Evolutionary conservation across 2,888 invertebrate genomes (phyloP), one percentile per base, ranked within the genome.

Genomic region (Panopea generosa): DNA sequence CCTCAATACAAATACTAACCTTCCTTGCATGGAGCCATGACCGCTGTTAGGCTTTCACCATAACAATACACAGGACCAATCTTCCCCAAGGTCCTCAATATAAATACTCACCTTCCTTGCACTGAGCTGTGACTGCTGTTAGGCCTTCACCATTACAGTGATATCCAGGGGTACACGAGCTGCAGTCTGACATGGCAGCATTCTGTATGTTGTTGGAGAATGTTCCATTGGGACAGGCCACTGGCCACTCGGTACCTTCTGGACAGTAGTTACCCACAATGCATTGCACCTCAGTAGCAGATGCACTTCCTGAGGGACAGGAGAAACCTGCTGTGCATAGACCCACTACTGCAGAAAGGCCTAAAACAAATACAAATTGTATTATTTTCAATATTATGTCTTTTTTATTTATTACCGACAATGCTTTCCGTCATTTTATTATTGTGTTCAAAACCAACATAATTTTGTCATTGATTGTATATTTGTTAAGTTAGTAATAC

Each of bases 181-280:
- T 82, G 68, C 92, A 92, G 43, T 90, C 84, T 9, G 78, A 68
- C 20, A 56, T 65, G 1, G 75, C 65, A 2, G 74, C 74, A 22
- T 90, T 84, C 1, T 87, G 89, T 1, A 87, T 83, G 26, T 82
- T 82, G 76, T 91, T 90, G 52, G 90, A 90, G 84, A 85, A 92
- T 14, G 90, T 91, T 26, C 91, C 91, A 61, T 89, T 90, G 11
- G 91, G 88, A 73, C 92, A 92, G 6, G 83, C 84, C 9, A 65
- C 59, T 0, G 90, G 90, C 61, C 84, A 68, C 43, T 87, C 85
- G 14, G 90, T 88, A 20, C 85, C 89, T 16, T 77, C 6, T 2
- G 81, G 84, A 77, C 92, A 92, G 82, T 89, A 92, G 80, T 84
- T 80, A 22, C 92, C 92, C 55, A 77, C 83, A n/a, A 89, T 87